Conservation (phyloP, 2,888 invertebrate genomes). For the Saturnia japonica region DNA sequence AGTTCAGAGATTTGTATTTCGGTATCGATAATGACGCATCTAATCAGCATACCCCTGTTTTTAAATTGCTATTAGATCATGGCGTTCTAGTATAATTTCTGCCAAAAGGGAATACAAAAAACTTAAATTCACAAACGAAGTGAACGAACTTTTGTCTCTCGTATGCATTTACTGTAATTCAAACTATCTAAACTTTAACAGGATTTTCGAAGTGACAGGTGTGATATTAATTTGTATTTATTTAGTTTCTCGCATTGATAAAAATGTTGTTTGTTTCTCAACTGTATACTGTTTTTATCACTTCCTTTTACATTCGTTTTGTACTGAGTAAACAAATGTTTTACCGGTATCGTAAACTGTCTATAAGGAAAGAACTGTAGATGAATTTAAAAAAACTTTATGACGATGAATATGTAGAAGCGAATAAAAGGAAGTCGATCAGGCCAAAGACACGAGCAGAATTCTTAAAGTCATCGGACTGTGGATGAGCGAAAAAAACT, state of each 20-base stretch:
- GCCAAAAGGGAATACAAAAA: neutral
- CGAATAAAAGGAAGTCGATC: constrained; percentile 1
- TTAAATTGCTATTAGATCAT: neutral
- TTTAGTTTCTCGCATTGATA: constrained; percentile 3
- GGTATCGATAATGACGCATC: neutral
- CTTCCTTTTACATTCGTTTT: neutral
- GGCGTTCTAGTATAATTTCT: neutral
- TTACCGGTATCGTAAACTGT: neutral
- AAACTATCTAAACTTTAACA: constrained; percentile 22
- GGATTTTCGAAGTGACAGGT: constrained; percentile 28
- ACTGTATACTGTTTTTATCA: neutral
- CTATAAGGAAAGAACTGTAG: neutral
- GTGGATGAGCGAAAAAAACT: neutral
- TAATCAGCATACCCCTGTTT: neutral
- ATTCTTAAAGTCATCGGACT: constrained; percentile 8
- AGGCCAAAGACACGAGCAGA: neutral
- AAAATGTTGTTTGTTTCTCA: neutral
- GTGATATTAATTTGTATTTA: constrained; percentile 3
- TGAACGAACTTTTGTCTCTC: neutral
- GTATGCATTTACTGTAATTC: neutral
- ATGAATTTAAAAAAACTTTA: neutral
- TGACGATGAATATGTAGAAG: neutral
- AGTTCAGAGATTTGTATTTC: neutral
- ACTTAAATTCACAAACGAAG: neutral
- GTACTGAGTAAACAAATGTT: neutral